Evolutionary conservation across 2,888 invertebrate genomes (phyloP).

Genomic region (Rotaria socialis): DNA sequence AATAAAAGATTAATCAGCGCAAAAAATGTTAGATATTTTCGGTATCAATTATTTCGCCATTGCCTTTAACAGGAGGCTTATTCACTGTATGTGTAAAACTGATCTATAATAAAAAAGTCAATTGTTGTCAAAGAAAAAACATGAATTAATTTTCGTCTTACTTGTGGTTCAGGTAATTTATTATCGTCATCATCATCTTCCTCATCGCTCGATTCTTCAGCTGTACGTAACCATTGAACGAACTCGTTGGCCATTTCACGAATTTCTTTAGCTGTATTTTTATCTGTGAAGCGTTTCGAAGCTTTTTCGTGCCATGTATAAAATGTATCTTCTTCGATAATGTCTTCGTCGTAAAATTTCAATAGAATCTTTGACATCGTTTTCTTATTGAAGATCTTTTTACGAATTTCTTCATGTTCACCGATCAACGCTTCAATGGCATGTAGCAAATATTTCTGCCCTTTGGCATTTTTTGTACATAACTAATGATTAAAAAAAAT

Average conservation of each 20-base stretch:
- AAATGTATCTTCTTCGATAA: conserved; percentile 85
- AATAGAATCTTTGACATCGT: conserved; percentile 79
- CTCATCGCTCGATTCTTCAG: background rate
- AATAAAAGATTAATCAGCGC: background rate
- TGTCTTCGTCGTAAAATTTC: conserved; percentile 86
- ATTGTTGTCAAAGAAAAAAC: no score
- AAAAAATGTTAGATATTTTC: background rate
- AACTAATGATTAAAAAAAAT: conserved; percentile 52
- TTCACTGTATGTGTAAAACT: background rate
- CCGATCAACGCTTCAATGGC: conserved; percentile 85
- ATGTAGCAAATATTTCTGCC: conserved; percentile 76
- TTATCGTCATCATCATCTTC: background rate
- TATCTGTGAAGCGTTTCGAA: background rate
- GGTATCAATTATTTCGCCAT: background rate
- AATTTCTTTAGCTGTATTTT: background rate
- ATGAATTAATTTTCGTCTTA: background rate
- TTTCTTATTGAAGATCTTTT: conserved; percentile 71
- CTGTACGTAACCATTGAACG: background rate
- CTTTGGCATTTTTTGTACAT: conserved; percentile 59
- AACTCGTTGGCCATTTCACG: background rate
- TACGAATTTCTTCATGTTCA: conserved; percentile 64
- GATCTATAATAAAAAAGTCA: background rate
- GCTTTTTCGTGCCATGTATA: conserved; percentile 90
- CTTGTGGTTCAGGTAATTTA: background rate
- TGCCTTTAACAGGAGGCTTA: background rate